Evolutionary conservation across 2,113 vertebrate species (phyloP), one percentile per base, ranked within the genome.

Genomic region (Pithys albifrons): DNA sequence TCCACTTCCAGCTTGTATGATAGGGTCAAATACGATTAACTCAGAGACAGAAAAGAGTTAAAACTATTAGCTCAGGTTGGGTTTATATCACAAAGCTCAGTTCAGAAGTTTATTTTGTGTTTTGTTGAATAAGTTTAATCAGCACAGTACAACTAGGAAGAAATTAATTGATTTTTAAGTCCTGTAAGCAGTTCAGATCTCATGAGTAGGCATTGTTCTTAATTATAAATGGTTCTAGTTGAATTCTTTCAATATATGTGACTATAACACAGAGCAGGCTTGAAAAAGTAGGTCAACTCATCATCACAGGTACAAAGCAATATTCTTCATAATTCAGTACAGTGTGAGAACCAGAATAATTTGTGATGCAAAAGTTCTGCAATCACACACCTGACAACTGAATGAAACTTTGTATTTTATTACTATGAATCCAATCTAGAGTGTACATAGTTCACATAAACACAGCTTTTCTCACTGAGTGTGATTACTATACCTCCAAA

Each of bases 161-260:
- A 97, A 97, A 96, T 94, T 96, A 98, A 98, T 98, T 90, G 89
- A 94, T 96, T 97, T 97, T 96, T 66, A 97, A 97, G 83, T 97
- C 89, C 82, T 97, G 58, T 77, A 97, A 97, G 92, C 45, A 95
- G 58, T 94, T 73, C 46, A n/a, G 35, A 91, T 95, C 86, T 93
- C 91, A 93, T n/a, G 95, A 43, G 54, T 22, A 69, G 86, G 78
- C 86, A 93, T 97, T 96, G 91, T 94, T 97, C 88, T 97, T 96
- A 97, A 97, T 97, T 97, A 97, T 80, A 96, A 96, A 97, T 94
- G 70, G 79, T 92, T 94, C 87, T 93, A 91, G 86, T 88, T 95
- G 66, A 97, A 76, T 95, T 97, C 55, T 48, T 97, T 95, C 85
- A 90, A 41, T 95, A 91, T 77, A 94, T 76, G 69, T 96, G 88